Evolutionary conservation across 2,113 vertebrate species (phyloP), one percentile per base, ranked within the genome.

Genomic region (Dicentrarchus labrax): DNA sequence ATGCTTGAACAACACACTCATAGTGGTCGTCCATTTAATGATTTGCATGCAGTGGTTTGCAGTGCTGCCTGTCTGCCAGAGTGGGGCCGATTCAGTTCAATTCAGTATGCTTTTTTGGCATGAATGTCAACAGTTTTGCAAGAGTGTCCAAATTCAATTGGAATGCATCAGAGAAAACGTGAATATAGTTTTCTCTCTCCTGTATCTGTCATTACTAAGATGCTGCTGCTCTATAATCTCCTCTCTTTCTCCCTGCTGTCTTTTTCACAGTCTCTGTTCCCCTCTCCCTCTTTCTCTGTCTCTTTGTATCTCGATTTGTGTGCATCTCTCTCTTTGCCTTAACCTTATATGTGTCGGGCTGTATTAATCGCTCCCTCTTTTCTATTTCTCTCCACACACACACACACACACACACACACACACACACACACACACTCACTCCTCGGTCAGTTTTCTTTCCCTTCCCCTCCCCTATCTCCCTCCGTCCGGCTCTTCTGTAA

Each of bases 111-210:
- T 66, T 79, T 85, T 30, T 57, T 80, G 72, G 50, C 57, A 17
- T 64, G 9, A 70, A 51, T 80, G 67, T 53, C n/a, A 36, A 47
- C 57, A 82, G 51, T 50, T 19, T 72, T 60, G 22, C 60, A 82
- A 72, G 47, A 68, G 6, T 72, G 74, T 86, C 73, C 78, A 83
- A 86, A 83, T 81, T 78, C 60, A 81, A 65, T 66, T 22, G 62
- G 69, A 91, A 88, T 78, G 56, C 68, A 76, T 90, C 62, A 85
- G 56, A 89, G 48, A 36, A 78, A 68, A 74, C 61, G 67, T 47
- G 53, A 84, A 72, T 68, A 54, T 70, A n/a, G 39, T 38, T 45
- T 12, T 76, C 22, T 67, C 78, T 75, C 21, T 19, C 60, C 45
- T 69, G 60, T 53, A 75, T 82, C 76, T 85, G 76, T 83, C 78